Evolutionary conservation across 2,888 invertebrate genomes (phyloP), one percentile per base, ranked within the genome.

Genomic region (Coenonympha glycerion): DNA sequence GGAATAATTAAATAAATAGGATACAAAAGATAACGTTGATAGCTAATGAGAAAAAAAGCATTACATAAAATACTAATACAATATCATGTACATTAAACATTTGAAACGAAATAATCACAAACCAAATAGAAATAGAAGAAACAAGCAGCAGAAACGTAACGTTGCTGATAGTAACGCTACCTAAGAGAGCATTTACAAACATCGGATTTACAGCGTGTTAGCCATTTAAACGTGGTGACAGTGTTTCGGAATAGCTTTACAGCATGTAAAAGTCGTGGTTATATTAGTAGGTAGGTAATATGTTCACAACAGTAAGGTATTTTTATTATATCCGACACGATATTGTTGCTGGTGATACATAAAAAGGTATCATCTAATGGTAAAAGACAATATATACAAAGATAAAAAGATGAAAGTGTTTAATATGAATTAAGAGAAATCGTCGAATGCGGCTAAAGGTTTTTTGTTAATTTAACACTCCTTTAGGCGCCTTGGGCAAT

Each of bases 231-330:
- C 30, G 46, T 49, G 37, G 45, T 50, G 53, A 50, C 50, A 53
- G 45, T 51, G 33, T 42, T 39, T 19, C 40, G 36, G 28, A 48
- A 56, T 53, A 50, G 50, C 50, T 53, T 53, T 48, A 50, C 45
- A 50, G 47, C 56, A 37, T 50, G 50, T 53, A 55, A 55, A 51
- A 53, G 47, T 56, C 40, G 48, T 36, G 24, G 37, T 50, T 40
- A 50, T 39, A 50, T 50, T 26, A 26, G 19, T 46, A 21, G 9
- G 22, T 39, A n/a, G 9, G 22, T 39, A n/a, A n/a, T n/a, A 45
- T 18, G 19, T 24, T 24, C 33, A 33, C 40, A 33, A 30, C 31
- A 16, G 11, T 2, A 11, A 2, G 22, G 37, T 13, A 3, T 31
- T n/a, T 21, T 31, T 9, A 15, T 15, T 9, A 9, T 24, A 24